Evolutionary conservation across 2,797 vertebrate species (phyloP), one percentile per base, ranked within the genome.

Genomic region (Rallus crepitans): DNA sequence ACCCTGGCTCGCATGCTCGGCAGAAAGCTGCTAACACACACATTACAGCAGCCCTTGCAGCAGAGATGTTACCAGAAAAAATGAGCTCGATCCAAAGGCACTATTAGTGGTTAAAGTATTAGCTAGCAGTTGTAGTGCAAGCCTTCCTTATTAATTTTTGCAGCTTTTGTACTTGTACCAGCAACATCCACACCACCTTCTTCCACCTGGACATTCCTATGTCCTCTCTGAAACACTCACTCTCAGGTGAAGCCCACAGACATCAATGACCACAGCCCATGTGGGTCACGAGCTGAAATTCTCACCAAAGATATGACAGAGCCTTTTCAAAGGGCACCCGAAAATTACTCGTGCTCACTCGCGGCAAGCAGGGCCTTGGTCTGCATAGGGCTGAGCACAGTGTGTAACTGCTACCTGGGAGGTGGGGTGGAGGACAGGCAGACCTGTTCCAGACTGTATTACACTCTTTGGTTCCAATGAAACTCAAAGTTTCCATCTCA

Each of bases 11-110:
- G 87, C 64, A 82, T 9, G 69, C 68, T 65, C 86, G 89, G 78
- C 77, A 93, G 91, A 90, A 95, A 94, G 89, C 75, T 94, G 90
- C 93, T 89, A 94, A 92, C 89, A 73, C 92, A 96, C 95, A 96
- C 89, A 83, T 27, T 55, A 78, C 47, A 91, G 86, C 79, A 96
- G 87, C 39, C 87, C 68, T 73, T 93, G 84, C 86, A 96, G 87
- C 94, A 94, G 78, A 66, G 85, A 71, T 59, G 85, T 70, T 92
- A 94, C 94, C 80, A 94, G 93, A 97, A 95, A 93, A 92, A 76
- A 79, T n/a, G 60, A 97, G 96, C 70, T 80, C 7, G 0, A 94
- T 94, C 86, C 84, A 94, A 90, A 84, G 75, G 75, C 59, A 57
- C 75, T 87, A 65, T 85, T 91, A 94, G 83, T n/a, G 91, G 89